A percentile compares a stretch with the other conserved stretches of the same genome.
These are phyloP conservation scores for Xestia ashworthii DNA, from an alignment of 2,888 invertebrate genomes.

Conservation along the genomic window DNA sequence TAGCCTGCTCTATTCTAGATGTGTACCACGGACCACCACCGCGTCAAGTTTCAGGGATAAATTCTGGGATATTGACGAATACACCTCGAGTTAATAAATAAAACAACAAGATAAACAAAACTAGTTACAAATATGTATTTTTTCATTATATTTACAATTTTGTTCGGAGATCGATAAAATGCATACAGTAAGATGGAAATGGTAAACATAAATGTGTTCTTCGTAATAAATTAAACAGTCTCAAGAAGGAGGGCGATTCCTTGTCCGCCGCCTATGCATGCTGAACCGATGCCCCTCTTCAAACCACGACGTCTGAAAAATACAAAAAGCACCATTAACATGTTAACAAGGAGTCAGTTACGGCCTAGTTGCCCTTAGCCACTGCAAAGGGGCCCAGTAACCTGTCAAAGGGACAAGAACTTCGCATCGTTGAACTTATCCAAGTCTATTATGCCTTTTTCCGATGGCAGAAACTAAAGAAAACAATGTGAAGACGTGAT, in stretches of 20 bases:
- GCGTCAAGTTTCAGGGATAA: background rate
- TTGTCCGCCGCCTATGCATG: slow-evolving; percentile 99
- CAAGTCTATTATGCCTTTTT: background rate
- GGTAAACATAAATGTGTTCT: background rate
- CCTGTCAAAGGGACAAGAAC: background rate
- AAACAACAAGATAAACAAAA: slow-evolving; percentile 31
- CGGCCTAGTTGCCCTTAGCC: background rate
- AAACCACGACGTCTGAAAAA: slow-evolving; percentile 94
- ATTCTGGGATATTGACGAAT: background rate
- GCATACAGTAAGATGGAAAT: slow-evolving; percentile 17
- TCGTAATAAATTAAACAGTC: slow-evolving; percentile 85
- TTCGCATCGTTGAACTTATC: background rate
- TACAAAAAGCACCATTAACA: slow-evolving; percentile 30
- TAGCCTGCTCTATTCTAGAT: background rate
- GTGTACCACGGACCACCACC: background rate
- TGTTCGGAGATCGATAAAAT: slow-evolving; percentile 44
- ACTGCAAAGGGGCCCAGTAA: background rate
- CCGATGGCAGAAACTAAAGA: background rate
- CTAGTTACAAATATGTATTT: slow-evolving; percentile 20
- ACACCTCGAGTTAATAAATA: background rate
- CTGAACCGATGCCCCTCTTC: slow-evolving; percentile 97
- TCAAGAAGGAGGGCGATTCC: slow-evolving; percentile 98
- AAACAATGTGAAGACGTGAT: background rate
- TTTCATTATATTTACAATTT: slow-evolving; percentile 58
- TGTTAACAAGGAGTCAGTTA: background rate